Conservation (phyloP, 1,140 invertebrate species). For the Holcopasites calliopsidis region DNA sequence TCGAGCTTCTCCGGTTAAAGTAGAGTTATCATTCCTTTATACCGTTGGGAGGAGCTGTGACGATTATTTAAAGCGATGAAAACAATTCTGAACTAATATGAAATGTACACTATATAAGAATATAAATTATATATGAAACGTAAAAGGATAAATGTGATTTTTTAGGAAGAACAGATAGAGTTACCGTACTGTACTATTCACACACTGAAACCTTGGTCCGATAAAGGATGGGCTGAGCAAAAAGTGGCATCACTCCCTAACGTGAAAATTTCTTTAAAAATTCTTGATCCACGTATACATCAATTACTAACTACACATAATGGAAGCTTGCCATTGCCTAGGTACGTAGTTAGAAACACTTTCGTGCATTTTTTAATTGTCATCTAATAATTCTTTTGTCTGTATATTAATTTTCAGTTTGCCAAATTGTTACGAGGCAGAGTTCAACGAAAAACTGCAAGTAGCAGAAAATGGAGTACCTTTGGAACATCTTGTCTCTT, state of each 20-base stretch:
- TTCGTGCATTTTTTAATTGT: not conserved
- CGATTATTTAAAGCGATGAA: constrained; percentile 70
- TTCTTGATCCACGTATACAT: constrained; percentile 84
- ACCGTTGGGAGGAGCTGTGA: constrained; percentile 66
- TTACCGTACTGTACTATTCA: constrained; percentile 84
- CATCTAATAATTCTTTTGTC: constrained; percentile 32
- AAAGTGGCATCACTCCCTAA: constrained; percentile 86
- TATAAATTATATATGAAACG: not conserved
- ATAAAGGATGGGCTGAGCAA: constrained; percentile 88
- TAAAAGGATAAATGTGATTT: constrained; percentile 20
- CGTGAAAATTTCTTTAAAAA: constrained; percentile 85
- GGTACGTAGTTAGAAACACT: constrained; percentile 76
- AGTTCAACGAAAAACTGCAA: constrained; percentile 82
- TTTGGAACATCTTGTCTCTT: constrained; percentile 92
- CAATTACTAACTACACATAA: constrained; percentile 85
- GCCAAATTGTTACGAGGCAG: constrained; percentile 87
- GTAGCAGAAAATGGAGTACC: constrained; percentile 86
- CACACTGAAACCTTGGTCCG: constrained; percentile 78
- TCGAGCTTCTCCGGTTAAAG: constrained; percentile 59
- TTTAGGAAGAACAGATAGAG: constrained; percentile 79
- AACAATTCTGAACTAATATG: constrained; percentile 36
- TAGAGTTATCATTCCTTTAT: constrained; percentile 71
- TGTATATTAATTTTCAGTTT: constrained; percentile 81
- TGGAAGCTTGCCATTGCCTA: constrained; percentile 86
- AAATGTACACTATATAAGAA: not conserved